These are phyloP conservation scores for Himalopsyche phryganea DNA, from an alignment of 1,140 invertebrate genomes.

Conservation along the genomic window DNA sequence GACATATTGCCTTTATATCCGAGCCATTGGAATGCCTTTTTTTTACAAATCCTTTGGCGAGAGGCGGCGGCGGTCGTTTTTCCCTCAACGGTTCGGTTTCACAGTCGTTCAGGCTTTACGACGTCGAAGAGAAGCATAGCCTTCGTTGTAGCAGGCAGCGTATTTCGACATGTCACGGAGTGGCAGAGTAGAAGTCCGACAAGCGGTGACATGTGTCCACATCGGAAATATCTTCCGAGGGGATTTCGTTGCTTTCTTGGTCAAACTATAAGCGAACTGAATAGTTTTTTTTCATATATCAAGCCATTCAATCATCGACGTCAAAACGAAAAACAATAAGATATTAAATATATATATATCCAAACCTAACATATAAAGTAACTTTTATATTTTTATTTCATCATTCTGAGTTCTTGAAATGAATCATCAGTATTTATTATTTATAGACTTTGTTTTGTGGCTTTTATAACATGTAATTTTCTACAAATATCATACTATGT, in stretches of 20 bases:
- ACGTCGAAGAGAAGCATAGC: not conserved
- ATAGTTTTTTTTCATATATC: too few relatives aligned
- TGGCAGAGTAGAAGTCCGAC: not conserved
- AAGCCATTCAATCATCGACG: too few relatives aligned
- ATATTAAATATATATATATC: too few relatives aligned
- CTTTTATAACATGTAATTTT: too few relatives aligned
- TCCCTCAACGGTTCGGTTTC: constrained; percentile 2
- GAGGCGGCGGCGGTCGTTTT: not conserved
- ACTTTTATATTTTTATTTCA: too few relatives aligned
- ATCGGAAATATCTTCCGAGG: constrained; percentile 13
- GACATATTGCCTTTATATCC: constrained; percentile 19
- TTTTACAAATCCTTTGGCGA: not conserved
- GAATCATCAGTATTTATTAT: too few relatives aligned
- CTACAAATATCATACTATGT: too few relatives aligned
- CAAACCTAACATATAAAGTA: too few relatives aligned
- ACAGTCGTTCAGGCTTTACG: not conserved
- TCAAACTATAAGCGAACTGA: too few relatives aligned
- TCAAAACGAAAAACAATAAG: too few relatives aligned
- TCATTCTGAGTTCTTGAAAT: too few relatives aligned
- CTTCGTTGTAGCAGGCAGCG: not conserved
- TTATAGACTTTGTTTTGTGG: too few relatives aligned
- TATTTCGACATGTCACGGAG: not conserved
- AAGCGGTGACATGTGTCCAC: constrained; percentile 9
- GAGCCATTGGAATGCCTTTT: not conserved
- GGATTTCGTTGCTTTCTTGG: constrained; percentile 5